Percentiles rank a stretch among this genome's conserved stretches.
Evolutionary conservation across 2,797 vertebrate species (phyloP).

Genomic region (Epinephelus malabaricus): DNA sequence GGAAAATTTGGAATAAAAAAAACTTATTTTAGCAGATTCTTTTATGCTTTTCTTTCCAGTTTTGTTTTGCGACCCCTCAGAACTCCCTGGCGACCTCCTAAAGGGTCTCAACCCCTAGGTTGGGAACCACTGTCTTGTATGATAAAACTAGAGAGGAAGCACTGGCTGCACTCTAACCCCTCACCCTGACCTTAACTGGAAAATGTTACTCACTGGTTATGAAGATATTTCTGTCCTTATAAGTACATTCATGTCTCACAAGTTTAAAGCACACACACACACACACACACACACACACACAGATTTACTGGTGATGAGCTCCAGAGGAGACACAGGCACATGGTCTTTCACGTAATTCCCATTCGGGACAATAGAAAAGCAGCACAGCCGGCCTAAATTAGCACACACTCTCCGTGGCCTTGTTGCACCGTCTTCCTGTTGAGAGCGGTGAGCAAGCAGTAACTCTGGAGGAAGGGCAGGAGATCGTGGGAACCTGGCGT

Average conservation of each 20-base stretch:
- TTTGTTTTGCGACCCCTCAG: neutral
- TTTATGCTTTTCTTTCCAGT: too few species aligned
- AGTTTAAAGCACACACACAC: neutral
- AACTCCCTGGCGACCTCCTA: neutral
- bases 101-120: neutral
- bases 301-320: slow-evolving; percentile 16
- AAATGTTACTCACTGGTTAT: neutral
- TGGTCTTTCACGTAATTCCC: slow-evolving; percentile 39
- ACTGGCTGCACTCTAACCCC: neutral
- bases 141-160: neutral
- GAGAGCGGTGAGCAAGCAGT: slow-evolving; percentile 67
- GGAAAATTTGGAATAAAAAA: too few species aligned
- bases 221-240: neutral
- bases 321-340: slow-evolving; percentile 15
- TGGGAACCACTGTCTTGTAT: neutral
- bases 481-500: slow-evolving; percentile 85
- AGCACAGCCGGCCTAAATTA: slow-evolving; percentile 57
- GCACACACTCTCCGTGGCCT: slow-evolving; percentile 48
- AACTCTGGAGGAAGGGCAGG: slow-evolving; percentile 81
- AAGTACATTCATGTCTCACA: neutral
- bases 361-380: slow-evolving; percentile 56
- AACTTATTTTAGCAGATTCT: too few species aligned
- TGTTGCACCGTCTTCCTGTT: slow-evolving; percentile 73
- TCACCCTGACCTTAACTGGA: neutral
- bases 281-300: neutral